A percentile compares a stretch with the other conserved stretches of the same genome.
Evolutionary conservation across 2,113 vertebrate genomes (phyloP).

Genomic region (Menidia beryllina): DNA sequence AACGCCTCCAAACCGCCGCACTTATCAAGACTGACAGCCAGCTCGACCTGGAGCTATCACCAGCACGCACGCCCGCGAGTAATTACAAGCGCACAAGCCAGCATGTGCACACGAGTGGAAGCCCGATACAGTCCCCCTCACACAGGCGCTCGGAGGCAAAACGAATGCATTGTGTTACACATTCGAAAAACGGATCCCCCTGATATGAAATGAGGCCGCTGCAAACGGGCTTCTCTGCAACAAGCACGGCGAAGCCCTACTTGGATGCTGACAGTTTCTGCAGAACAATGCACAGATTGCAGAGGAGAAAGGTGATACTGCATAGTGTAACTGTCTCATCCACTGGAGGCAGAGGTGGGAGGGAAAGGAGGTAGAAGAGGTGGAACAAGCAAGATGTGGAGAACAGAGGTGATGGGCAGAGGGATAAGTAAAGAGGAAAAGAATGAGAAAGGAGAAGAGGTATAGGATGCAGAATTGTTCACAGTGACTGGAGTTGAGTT

Average conservation of each 20-base stretch:
- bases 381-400: neutral
- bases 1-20: constrained; percentile 46
- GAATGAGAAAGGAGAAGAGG: neutral
- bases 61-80: constrained; percentile 28
- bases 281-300: constrained; percentile 45
- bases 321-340: constrained; percentile 40
- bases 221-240: constrained; percentile 5
- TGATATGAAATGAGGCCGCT: constrained; percentile 26
- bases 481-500: neutral
- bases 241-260: no score
- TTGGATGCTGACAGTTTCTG: constrained; percentile 54
- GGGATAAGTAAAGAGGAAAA: neutral
- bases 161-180: constrained; percentile 2
- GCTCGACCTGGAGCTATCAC: constrained; percentile 32
- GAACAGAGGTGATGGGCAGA: neutral
- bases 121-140: neutral
- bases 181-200: neutral
- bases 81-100: constrained; percentile 4
- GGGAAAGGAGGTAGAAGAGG: neutral
- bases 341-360: constrained; percentile 31
- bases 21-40: constrained; percentile 67
- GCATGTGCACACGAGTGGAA: constrained; percentile 2
- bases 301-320: constrained; percentile 32
- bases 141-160: neutral
- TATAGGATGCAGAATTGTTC: neutral